These are phyloP conservation scores for Plectus sambesii DNA, from an alignment of 1,140 invertebrate genomes.

Conservation along the genomic window DNA sequence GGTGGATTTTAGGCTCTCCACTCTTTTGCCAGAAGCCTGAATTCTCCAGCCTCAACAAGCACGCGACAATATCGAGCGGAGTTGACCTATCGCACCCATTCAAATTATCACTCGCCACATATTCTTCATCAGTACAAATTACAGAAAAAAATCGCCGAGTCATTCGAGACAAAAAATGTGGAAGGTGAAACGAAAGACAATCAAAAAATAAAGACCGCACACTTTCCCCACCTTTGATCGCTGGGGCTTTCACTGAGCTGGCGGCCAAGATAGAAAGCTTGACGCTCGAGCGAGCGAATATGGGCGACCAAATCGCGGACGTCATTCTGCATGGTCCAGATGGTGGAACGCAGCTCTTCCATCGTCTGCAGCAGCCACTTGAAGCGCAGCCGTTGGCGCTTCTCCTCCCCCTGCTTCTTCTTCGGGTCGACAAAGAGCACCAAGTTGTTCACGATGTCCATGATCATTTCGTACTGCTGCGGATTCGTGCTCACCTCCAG, in stretches of 20 bases:
- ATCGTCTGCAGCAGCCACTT: conserved; percentile 71
- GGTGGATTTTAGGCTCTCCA: too few relatives aligned
- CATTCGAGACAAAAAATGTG: too few relatives aligned
- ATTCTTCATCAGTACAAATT: not conserved
- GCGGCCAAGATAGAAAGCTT: conserved; percentile 40
- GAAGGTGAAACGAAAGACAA: too few relatives aligned
- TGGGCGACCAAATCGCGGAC: conserved; percentile 41
- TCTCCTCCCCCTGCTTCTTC: conserved; percentile 62
- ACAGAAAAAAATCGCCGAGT: too few relatives aligned
- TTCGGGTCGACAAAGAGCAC: conserved; percentile 89
- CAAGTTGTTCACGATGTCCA: conserved; percentile 94
- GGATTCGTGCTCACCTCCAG: conserved; percentile 61
- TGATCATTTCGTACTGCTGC: conserved; percentile 75
- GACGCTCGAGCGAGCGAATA: conserved; percentile 34
- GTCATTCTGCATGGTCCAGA: conserved; percentile 52
- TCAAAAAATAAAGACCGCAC: conserved; percentile 12
- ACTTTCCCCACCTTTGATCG: conserved; percentile 42
- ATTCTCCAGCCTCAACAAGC: too few relatives aligned
- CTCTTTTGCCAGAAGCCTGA: too few relatives aligned
- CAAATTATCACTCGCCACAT: not conserved
- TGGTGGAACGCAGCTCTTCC: conserved; percentile 57
- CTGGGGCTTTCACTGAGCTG: conserved; percentile 14
- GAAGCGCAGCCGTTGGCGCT: conserved; percentile 57
- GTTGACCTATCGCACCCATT: too few relatives aligned
- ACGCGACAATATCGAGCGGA: too few relatives aligned